phyloP scores from a whole-genome alignment of 2,888 invertebrate genomes.

The Tiliacea citrago region DNA sequence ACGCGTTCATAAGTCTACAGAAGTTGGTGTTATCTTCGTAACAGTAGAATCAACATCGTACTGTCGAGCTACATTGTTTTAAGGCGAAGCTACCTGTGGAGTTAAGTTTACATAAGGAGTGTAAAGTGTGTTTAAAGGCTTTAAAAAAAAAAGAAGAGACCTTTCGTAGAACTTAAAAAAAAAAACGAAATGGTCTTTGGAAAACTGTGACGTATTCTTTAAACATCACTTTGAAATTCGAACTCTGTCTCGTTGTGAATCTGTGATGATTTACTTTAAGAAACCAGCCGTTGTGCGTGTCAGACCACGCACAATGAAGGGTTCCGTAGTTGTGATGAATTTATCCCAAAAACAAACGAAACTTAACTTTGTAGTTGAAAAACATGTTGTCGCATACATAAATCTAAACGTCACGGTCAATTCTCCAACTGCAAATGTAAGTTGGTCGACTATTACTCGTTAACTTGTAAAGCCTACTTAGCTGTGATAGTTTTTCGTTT shows the following conservation, averaged over 20 bases:
- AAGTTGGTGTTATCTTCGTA: conserved; percentile 20
- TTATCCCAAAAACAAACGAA: too few species aligned
- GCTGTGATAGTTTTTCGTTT: too few species aligned
- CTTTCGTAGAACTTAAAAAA: background rate
- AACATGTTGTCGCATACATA: too few species aligned
- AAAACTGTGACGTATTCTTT: background rate
- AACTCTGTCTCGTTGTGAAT: background rate
- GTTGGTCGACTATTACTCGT: too few species aligned
- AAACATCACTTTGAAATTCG: background rate
- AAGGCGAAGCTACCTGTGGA: conserved; percentile 14
- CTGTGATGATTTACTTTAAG: background rate
- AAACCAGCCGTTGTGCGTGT: too few species aligned
- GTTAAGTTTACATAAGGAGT: conserved; percentile 5
- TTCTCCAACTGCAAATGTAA: too few species aligned
- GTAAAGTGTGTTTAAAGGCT: conserved; percentile 6
- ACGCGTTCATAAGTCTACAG: conserved; percentile 19
- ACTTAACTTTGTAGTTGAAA: too few species aligned
- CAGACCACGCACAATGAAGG: too few species aligned
- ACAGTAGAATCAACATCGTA: conserved; percentile 23
- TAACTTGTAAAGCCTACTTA: too few species aligned
- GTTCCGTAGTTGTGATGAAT: too few species aligned
- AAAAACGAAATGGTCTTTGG: background rate
- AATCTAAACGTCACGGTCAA: too few species aligned
- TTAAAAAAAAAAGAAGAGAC: background rate
- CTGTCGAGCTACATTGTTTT: conserved; percentile 1